Evolutionary conservation across 2,797 vertebrate genomes (phyloP), one percentile per base, ranked within the genome.

Genomic region (Eremophila alpestris): DNA sequence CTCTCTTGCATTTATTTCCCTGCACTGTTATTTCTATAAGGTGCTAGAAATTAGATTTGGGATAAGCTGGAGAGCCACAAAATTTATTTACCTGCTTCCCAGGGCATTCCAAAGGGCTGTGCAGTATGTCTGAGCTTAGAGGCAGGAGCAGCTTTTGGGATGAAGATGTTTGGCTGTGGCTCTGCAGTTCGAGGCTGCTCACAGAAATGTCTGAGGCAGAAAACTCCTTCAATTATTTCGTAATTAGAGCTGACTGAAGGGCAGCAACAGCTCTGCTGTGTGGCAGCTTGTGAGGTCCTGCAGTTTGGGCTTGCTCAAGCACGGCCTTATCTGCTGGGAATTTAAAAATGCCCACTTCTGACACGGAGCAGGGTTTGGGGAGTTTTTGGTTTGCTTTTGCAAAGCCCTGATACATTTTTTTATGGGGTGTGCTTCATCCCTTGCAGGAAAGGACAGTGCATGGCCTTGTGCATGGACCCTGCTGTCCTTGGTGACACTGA

Each of bases 261-360:
- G 68, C 93, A 93, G 46, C 45, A 87, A 68, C 79, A 67, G 45
- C 24, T 87, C 83, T 91, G 77, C 52, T 92, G 4, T 79, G 70
- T 87, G 92, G 83, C 96, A 93, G 10, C 95, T 89, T 97, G 94
- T 93, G 96, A 93, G 95, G 96, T 96, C 96, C 83, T 83, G 83
- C 76, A 86, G 69, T 62, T 83, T 83, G 48, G 29, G 16, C 69
- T 94, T 94, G 63, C 74, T 84, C 83, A 91, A 91, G n/a, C 27
- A 11, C 2, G 2, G 55, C 36, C 82, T 62, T 86, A 73, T 73
- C 94, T 91, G 29, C 59, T 56, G 90, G 92, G 94, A 95, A 95
- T 94, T 96, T 40, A 21, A 87, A 95, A 95, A 94, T 93, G 84
- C 52, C 67, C 77, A 87, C 86, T 90, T 79, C 86, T 60, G 83